phyloP scores from a whole-genome alignment of 2,113 vertebrate species.

The Pterophyllum scalare region DNA sequence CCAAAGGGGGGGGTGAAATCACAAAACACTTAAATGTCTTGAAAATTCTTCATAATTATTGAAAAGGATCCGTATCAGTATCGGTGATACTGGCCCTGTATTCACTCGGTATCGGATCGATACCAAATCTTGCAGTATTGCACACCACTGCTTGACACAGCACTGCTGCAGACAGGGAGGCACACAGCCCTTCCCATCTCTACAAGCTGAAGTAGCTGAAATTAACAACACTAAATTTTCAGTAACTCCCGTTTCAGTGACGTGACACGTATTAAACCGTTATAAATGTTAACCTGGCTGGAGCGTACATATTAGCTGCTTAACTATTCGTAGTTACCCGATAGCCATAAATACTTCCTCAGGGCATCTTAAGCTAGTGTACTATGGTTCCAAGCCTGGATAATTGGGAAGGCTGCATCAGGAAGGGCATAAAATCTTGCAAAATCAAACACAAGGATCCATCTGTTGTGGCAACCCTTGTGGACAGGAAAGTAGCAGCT shows the following conservation, averaged over 20 bases:
- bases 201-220: not conserved
- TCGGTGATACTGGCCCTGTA: no score
- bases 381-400: not conserved
- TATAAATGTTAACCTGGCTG: not conserved
- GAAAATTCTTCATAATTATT: no score
- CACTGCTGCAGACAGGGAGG: not conserved
- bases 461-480: not conserved
- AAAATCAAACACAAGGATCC: not conserved
- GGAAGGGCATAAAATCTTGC: constrained; percentile 2
- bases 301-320: not conserved
- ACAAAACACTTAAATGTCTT: no score
- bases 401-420: not conserved
- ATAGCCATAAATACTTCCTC: not conserved
- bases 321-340: not conserved
- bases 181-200: not conserved
- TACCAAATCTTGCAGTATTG: no score
- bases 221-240: not conserved
- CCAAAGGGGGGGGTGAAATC: no score
- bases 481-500: not conserved
- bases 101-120: no score
- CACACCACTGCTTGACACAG: no score
- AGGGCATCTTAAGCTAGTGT: not conserved
- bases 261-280: not conserved
- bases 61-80: no score
- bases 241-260: not conserved